Evolutionary conservation across 1,140 invertebrate species (phyloP).

Genomic region (Agraylea sexmaculata): DNA sequence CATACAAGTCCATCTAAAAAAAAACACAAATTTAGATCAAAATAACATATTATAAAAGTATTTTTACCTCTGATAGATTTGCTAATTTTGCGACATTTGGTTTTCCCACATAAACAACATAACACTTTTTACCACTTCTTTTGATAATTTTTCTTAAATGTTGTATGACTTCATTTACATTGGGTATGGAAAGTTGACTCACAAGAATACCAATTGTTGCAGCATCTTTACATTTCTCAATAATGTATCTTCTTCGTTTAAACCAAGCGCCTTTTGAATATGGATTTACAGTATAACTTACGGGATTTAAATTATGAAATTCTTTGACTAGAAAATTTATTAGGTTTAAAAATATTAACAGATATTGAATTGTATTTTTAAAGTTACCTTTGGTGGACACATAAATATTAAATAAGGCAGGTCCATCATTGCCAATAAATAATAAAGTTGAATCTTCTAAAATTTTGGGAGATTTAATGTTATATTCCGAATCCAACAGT

Average conservation of each 20-base stretch:
- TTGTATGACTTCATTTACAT: constrained; percentile 68
- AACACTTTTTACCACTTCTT: constrained; percentile 68
- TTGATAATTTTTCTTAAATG: constrained; percentile 62
- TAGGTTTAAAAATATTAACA: not conserved
- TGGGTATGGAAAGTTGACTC: constrained; percentile 71
- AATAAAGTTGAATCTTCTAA: constrained; percentile 32
- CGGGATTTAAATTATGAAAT: constrained; percentile 39
- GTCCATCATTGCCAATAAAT: constrained; percentile 38
- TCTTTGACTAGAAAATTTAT: constrained; percentile 29
- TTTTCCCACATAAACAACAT: constrained; percentile 86
- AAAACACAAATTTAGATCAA: constrained; percentile 16
- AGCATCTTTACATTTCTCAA: constrained; percentile 84
- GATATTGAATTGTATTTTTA: not conserved
- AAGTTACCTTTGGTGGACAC: constrained; percentile 33
- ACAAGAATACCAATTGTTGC: constrained; percentile 76
- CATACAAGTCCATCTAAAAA: constrained; percentile 77
- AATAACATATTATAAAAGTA: constrained; percentile 4
- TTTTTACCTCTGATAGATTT: constrained; percentile 74
- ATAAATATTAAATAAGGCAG: constrained; percentile 42
- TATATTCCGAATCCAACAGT: not conserved
- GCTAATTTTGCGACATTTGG: constrained; percentile 85
- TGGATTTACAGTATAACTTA: constrained; percentile 26
- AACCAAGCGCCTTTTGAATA: constrained; percentile 47
- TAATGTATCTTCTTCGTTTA: constrained; percentile 66
- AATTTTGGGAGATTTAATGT: constrained; percentile 17